Conservation (phyloP, 2,113 vertebrate species). For the Thalassarche chlororhynchos region DNA sequence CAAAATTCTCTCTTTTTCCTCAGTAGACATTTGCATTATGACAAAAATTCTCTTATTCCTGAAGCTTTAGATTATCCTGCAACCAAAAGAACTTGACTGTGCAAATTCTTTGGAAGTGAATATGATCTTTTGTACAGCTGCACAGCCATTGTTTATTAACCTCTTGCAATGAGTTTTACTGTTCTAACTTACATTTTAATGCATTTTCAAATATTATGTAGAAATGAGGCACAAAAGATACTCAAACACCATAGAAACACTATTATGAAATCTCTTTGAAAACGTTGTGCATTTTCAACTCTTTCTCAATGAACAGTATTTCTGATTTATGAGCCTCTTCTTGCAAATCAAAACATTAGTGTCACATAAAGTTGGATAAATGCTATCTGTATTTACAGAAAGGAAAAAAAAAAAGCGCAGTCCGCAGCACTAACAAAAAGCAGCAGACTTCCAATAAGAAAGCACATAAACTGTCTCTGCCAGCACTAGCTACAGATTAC, state of each 20-base stretch:
- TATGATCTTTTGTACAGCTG: not conserved
- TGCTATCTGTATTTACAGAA: not conserved
- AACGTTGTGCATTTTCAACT: not conserved
- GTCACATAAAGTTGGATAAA: not conserved
- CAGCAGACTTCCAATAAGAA: not conserved
- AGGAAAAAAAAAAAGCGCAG: not conserved
- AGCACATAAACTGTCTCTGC: not conserved
- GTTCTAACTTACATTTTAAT: not conserved
- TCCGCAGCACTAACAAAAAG: not conserved
- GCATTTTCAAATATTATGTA: not conserved
- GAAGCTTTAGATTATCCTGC: not conserved
- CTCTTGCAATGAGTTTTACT: not conserved
- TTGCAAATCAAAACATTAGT: not conserved
- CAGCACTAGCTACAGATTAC: not conserved
- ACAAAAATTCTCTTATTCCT: not conserved
- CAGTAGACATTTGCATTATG: not conserved
- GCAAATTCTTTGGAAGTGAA: not conserved
- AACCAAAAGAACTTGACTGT: not conserved
- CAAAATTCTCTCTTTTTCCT: not conserved
- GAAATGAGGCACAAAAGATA: not conserved
- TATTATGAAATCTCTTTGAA: not conserved
- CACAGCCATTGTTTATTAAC: not conserved
- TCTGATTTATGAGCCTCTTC: not conserved
- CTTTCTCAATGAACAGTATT: not conserved
- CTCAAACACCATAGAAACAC: not conserved